Evolutionary conservation across 2,888 invertebrate genomes (phyloP), one percentile per base, ranked within the genome.

Genomic region (Osedax fenrisi): DNA sequence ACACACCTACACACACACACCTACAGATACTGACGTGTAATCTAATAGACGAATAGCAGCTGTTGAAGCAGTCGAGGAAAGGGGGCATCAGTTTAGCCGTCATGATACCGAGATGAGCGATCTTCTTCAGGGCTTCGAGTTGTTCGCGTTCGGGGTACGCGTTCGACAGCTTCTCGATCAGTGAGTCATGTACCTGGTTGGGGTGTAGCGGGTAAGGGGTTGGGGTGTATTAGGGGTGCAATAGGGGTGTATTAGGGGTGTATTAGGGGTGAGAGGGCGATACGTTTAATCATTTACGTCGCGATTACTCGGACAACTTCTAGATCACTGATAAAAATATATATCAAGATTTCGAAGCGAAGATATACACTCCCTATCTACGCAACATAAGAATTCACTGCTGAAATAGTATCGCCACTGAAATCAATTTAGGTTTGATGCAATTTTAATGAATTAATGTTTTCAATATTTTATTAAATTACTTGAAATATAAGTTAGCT

Each of bases 21-120:
- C n/a, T n/a, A n/a, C n/a, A n/a, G n/a, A 41, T 5, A 17, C 41
- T 41, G 17, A 41, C 41, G 17, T 41, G 17, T 22, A 79, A 80
- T 23, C 84, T 76, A 0, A 85, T 81, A n/a, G 83, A 81, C n/a
- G 83, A 80, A 76, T 82, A 83, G 26, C 80, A 79, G 77, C 84
- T 83, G 27, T 81, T 78, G 80, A 85, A 85, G 78, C 84, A 83
- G 69, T 80, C 73, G 62, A 85, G 79, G 77, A 83, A 84, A 0
- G 80, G 79, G 23, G 83, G 83, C 67, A 85, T 79, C 68, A 85
- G 79, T 75, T 84, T 83, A 66, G 83, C 81, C n/a, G 85, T 85
- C 84, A 85, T 84, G 26, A 85, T 82, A 83, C 84, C 84, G 22
- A 84, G 78, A 72, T 83, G 81, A 73, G 84, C 84, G 5, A 84